Base-by-base conservation (phyloP, 2,888 invertebrate species). In the Oegoconia quadripuncta region DNA sequence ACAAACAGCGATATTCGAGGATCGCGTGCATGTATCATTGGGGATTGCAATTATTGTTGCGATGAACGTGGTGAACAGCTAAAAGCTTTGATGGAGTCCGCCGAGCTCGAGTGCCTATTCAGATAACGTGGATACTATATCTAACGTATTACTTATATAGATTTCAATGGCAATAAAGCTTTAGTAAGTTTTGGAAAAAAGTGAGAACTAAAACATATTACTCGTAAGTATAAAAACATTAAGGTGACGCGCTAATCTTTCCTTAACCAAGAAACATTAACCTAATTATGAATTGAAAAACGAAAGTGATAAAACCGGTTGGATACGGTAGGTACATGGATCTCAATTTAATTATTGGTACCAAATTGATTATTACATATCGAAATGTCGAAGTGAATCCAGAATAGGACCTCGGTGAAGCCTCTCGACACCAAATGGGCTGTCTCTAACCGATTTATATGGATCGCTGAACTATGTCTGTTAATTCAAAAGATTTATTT, bases 1-100 rank as follows among this genome's bases (percentile, higher is more conserved):
- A 64, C 62, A 62, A 62, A 69, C 59, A 48, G 44, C 47, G 50
- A 55, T 66, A 69, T 66, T 64, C 52, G 55, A 64, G 58, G 57
- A 71, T 80, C 68, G 80, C 74, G 79, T 80, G 81, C 78, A 63
- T 76, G 75, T 81, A 82, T 81, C 82, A 82, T 77, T 84, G 67
- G 64, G n/a, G 63, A 62, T 67, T 59, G 74, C 72, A 80, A 81
- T 82, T 79, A 84, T 80, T 71, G 70, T 64, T 66, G 63, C 68
- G 52, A 55, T 66, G 68, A 74, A 83, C 77, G 81, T 81, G 78
- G 78, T 74, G 64, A 69, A 65, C 68, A 52, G 45, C 55, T 52
- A 12, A 25, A 46, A 52, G 62, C 64, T 64, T 59, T 64, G 65
- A 67, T 61, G 57, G 57, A 54, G 45, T 52, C 47, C 52, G 50